Percentiles rank a stretch among this genome's conserved stretches.
These are phyloP conservation scores for Andrena haemorrhoa DNA, from an alignment of 2,888 invertebrate species.

Conservation along the genomic window DNA sequence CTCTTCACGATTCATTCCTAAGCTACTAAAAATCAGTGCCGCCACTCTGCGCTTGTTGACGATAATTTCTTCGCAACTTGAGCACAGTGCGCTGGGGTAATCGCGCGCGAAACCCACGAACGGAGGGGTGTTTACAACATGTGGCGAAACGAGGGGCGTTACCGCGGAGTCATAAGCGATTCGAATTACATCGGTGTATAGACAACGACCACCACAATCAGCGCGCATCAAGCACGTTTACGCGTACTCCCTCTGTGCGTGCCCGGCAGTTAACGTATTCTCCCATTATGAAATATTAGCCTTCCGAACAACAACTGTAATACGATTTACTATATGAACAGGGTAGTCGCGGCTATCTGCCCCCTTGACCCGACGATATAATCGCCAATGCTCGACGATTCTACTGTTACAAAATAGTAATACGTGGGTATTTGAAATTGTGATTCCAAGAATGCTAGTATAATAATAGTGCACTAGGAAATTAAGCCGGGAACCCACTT, in stretches of 20 bases:
- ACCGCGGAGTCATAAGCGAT: conserved; percentile 60
- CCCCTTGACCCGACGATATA: conserved; percentile 20
- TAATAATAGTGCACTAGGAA: too few species aligned
- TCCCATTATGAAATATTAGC: conserved; percentile 68
- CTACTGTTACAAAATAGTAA: background rate
- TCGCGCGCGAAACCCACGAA: conserved; percentile 21
- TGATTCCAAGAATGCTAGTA: background rate
- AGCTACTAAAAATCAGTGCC: conserved; percentile 10
- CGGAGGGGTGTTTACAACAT: conserved; percentile 48
- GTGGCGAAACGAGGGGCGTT: conserved; percentile 41
- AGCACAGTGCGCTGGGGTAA: background rate
- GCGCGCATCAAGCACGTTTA: conserved; percentile 59
- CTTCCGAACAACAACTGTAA: conserved; percentile 56
- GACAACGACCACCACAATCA: conserved; percentile 50
- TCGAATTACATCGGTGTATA: conserved; percentile 57
- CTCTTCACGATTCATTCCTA: background rate
- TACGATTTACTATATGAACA: conserved; percentile 54
- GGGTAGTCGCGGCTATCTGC: conserved; percentile 23
- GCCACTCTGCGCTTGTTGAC: background rate
- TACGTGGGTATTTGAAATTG: background rate
- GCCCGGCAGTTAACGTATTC: conserved; percentile 64
- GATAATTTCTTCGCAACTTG: conserved; percentile 41
- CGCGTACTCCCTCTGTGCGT: conserved; percentile 23
- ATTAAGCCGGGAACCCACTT: too few species aligned
- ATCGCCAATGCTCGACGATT: conserved; percentile 17